These are phyloP conservation scores for Glyptemys insculpta DNA, from an alignment of 2,797 vertebrate genomes.

Conservation along the genomic window DNA sequence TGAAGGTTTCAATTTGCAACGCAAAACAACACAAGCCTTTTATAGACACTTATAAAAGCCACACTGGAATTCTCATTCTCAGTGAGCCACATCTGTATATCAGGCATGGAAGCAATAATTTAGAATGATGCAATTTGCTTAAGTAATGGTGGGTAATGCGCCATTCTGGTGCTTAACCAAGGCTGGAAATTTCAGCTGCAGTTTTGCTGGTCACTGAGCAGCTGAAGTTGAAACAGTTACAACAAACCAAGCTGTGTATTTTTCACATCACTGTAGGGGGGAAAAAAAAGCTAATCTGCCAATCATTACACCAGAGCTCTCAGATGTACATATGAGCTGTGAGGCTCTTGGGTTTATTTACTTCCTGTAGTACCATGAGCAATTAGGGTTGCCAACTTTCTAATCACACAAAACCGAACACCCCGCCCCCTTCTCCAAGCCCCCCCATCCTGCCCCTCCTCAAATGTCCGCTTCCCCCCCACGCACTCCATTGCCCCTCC, in stretches of 20 bases:
- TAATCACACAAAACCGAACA: too few relatives aligned
- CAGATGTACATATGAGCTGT: not conserved
- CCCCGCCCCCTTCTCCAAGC: too few relatives aligned
- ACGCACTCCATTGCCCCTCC: too few relatives aligned
- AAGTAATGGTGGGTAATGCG: rapidly evolving
- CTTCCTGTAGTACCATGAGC: not conserved
- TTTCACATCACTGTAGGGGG: not conserved
- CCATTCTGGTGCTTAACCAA: not conserved
- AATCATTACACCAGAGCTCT: not conserved
- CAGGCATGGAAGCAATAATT: slow-evolving; percentile 12
- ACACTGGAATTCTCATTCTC: not conserved
- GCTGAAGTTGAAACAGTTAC: not conserved
- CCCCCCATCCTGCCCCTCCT: too few relatives aligned
- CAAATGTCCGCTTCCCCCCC: too few relatives aligned
- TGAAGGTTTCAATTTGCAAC: slow-evolving; percentile 20
- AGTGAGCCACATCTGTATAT: not conserved
- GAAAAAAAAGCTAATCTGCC: rapidly evolving
- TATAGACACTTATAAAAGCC: not conserved
- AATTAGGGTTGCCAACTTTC: too few relatives aligned
- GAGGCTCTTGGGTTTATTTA: not conserved
- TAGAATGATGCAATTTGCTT: not conserved
- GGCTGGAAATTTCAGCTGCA: not conserved
- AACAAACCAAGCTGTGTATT: not conserved
- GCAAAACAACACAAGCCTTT: not conserved
- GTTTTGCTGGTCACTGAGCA: not conserved